Base-by-base conservation (phyloP, 2,797 vertebrate genomes). In the Anabas testudineus region DNA sequence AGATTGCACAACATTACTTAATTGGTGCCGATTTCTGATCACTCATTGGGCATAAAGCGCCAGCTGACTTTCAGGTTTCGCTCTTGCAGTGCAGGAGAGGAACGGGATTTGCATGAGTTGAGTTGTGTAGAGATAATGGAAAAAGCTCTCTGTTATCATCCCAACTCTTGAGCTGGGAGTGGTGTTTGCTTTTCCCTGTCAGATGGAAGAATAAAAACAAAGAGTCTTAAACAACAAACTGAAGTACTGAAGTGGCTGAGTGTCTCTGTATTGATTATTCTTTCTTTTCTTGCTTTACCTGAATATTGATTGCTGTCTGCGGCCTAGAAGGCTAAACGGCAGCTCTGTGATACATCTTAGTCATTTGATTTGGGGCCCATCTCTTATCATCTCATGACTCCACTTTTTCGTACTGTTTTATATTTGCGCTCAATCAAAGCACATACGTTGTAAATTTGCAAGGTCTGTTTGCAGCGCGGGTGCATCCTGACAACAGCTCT, bases 21-120 rank as follows among this genome's bases (percentile, higher is more conserved):
- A 85, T 73, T 72, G 65, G 51, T 70, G 59, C 48, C 59, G 74
- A 59, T 67, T 71, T 73, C 56, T 58, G 39, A 59, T 76, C 43
- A 36, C 39, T 78, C 28, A 13, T 45, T 70, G 51, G 46, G 28
- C 56, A 21, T 52, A 54, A 85, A 77, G 41, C 72, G 72, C 71
- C 74, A 80, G 75, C 77, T 84, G 85, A 73, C 52, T 68, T 67
- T 82, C 70, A 79, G 47, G 81, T 68, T 54, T 30, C 48, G 46
- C 67, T 74, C 55, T 74, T 42, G 10, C 34, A 61, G 54, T 51
- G 34, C 45, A 52, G 75, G 21, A 71, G 72, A 59, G 64, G 75
- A 76, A 77, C 22, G 51, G 75, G 87, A 90, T 90, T 87, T 87
- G 70, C 83, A 86, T 87, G 82, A 89, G 76, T 70, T 71, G 73